Percentiles rank a stretch among this genome's conserved stretches.
Conservation (phyloP, 2,113 vertebrate genomes). For the Climacteris rufus region DNA sequence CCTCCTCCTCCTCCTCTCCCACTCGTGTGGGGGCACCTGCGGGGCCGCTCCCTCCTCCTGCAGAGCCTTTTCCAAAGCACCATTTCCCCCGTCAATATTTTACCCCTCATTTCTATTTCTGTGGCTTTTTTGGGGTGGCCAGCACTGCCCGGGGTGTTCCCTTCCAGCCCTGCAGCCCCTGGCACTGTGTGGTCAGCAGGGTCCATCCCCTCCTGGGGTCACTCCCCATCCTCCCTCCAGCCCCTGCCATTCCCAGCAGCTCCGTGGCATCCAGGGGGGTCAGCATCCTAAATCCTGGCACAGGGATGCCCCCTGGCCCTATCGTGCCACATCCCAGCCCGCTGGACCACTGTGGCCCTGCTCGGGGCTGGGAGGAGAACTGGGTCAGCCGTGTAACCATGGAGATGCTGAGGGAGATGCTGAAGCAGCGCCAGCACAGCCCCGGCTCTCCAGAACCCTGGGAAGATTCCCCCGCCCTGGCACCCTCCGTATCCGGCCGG, state of each 20-base stretch:
- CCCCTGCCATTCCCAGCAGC: neutral
- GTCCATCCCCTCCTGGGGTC: neutral
- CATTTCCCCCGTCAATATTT: accelerated
- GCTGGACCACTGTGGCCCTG: neutral
- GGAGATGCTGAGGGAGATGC: slow-evolving; percentile 76
- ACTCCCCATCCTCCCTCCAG: accelerated
- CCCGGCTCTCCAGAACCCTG: slow-evolving; percentile 63
- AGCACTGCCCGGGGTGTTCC: accelerated
- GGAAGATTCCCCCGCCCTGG: slow-evolving; percentile 16
- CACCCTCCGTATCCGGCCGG: neutral
- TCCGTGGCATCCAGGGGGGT: neutral
- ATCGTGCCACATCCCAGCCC: neutral
- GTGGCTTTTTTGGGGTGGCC: neutral
- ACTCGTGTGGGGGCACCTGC: neutral
- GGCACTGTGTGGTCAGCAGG: accelerated
- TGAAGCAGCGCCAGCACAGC: slow-evolving; percentile 63
- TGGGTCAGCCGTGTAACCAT: slow-evolving; percentile 82
- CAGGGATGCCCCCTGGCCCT: neutral
- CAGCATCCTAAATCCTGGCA: neutral
- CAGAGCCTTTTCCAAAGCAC: neutral
- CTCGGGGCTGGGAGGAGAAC: slow-evolving; percentile 72
- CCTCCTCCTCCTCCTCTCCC: neutral
- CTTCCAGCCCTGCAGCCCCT: neutral
- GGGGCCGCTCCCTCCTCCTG: neutral
- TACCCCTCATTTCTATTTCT: accelerated